Evolutionary conservation across 2,888 invertebrate genomes (phyloP).

Genomic region (Epicampocera succincta): DNA sequence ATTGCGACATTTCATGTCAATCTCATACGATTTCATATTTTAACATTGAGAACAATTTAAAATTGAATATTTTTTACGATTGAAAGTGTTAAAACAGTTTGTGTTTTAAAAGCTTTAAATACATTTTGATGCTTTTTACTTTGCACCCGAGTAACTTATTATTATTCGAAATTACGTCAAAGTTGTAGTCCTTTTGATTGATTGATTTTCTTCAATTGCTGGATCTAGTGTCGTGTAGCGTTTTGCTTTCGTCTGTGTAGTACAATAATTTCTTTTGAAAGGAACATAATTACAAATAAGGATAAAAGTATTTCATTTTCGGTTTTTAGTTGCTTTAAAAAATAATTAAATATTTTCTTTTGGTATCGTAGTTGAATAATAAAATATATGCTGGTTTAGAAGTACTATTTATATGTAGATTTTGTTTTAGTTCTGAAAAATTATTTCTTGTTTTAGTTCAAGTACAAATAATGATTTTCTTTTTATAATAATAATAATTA

Average conservation of each 20-base stretch:
- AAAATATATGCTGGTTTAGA: not conserved
- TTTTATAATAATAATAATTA: no score
- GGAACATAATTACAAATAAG: constrained; percentile 81
- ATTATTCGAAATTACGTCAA: no score
- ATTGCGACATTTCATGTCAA: no score
- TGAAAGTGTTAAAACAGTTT: no score
- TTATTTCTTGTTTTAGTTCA: constrained; percentile 37
- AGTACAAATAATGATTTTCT: constrained; percentile 49
- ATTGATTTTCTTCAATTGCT: no score
- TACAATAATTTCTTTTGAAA: constrained; percentile 65
- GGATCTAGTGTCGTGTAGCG: constrained; percentile 11
- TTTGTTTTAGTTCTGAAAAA: constrained; percentile 23
- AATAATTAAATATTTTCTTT: constrained; percentile 16
- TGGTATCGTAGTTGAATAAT: constrained; percentile 3
- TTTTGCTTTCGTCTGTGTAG: constrained; percentile 22
- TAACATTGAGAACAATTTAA: no score
- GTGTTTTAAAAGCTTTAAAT: no score
- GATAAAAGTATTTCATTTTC: constrained; percentile 65
- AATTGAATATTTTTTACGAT: no score
- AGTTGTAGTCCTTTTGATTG: not conserved
- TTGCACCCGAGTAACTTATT: no score
- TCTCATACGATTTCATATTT: no score
- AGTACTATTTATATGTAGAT: not conserved
- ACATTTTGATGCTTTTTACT: no score
- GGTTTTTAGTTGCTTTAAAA: constrained; percentile 26